Conservation (phyloP, 2,113 vertebrate genomes). For the Sprattus sprattus region DNA sequence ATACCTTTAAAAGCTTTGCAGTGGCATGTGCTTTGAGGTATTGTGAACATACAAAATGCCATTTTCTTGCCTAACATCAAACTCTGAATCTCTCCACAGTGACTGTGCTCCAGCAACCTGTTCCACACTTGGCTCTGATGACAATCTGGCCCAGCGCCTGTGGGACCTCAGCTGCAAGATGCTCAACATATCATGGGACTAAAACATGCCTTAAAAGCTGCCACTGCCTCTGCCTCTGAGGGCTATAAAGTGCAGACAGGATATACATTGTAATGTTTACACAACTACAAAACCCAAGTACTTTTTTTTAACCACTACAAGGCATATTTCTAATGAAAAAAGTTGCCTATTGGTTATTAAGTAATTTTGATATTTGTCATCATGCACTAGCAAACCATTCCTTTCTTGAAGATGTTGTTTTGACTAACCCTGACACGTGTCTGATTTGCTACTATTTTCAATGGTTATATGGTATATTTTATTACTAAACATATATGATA, state of each 20-base stretch:
- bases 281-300: not conserved
- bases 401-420: not conserved
- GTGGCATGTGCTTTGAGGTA: not conserved
- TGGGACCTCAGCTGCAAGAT: constrained; percentile 73
- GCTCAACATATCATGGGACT: constrained; percentile 69
- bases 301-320: not conserved
- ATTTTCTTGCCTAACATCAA: not conserved
- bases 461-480: not conserved
- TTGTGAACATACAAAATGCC: not conserved
- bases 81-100: constrained; percentile 49
- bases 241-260: not conserved
- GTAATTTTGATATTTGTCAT: too few species aligned
- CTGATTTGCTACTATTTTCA: not conserved
- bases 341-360: not conserved
- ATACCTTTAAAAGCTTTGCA: not conserved
- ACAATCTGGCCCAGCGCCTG: constrained; percentile 64
- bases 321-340: not conserved
- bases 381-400: not conserved
- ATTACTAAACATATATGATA: not conserved
- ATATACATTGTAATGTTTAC: constrained; percentile 8
- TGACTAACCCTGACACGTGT: not conserved
- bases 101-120: constrained; percentile 70
- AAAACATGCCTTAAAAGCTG: constrained; percentile 22
- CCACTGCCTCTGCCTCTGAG: not conserved
- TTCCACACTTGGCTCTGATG: constrained; percentile 60